phyloP scores from a whole-genome alignment of 2,113 vertebrate species.

The Engraulis encrasicolus region DNA sequence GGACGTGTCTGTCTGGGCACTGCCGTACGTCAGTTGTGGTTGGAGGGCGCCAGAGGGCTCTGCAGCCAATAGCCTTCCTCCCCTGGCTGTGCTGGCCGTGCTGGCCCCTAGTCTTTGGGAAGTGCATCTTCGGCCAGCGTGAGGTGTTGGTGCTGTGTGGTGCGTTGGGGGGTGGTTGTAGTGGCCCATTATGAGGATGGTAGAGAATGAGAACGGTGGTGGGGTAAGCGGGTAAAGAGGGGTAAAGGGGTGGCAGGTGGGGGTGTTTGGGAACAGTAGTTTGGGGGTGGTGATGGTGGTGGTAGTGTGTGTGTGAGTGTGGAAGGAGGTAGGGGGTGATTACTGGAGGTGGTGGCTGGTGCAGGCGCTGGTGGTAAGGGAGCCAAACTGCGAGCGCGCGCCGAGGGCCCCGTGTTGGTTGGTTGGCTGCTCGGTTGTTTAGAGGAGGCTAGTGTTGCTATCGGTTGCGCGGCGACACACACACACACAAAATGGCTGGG shows the following conservation, averaged over 20 bases:
- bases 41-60: not conserved
- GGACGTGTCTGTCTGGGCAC: not conserved
- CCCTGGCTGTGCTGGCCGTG: not conserved
- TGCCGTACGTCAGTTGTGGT: not conserved
- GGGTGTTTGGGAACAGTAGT: not conserved
- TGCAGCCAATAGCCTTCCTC: not conserved
- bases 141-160: not conserved
- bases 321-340: not conserved
- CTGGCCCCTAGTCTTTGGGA: not conserved
- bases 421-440: too few relatives aligned
- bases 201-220: not conserved
- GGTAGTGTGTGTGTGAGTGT: too few relatives aligned
- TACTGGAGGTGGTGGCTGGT: constrained; percentile 12
- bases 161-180: not conserved
- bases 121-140: constrained; percentile 11
- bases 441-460: constrained; percentile 8
- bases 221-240: not conserved
- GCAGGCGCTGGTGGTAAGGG: constrained; percentile 1
- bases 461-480: not conserved
- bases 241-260: not conserved
- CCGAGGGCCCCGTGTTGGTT: not conserved
- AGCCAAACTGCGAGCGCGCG: not conserved
- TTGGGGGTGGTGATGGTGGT: not conserved
- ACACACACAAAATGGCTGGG: constrained; percentile 19
- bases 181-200: constrained; percentile 9